Evolutionary conservation across 2,888 invertebrate species (phyloP).

Genomic region (Elegia similella): DNA sequence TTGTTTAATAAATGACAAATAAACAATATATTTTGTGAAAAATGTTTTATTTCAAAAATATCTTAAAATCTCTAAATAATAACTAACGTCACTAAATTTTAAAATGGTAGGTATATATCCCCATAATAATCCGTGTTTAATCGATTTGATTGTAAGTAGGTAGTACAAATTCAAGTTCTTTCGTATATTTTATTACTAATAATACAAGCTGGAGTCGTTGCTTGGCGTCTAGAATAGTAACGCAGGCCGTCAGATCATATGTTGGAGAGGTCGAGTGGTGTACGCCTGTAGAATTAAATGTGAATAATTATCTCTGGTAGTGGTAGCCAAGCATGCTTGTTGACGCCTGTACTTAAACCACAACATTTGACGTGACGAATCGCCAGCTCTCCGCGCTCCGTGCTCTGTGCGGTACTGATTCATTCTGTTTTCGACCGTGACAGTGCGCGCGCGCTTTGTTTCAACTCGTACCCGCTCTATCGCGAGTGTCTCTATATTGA

Average conservation of each 20-base stretch:
- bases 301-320: slow-evolving; percentile 30
- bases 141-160: too few relatives aligned
- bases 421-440: slow-evolving; percentile 61
- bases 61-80: too few relatives aligned
- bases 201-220: not conserved
- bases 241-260: slow-evolving; percentile 50
- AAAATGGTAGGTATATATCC: too few relatives aligned
- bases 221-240: slow-evolving; percentile 24
- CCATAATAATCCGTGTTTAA: too few relatives aligned
- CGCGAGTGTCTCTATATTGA: slow-evolving; percentile 66
- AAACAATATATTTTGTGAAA: too few relatives aligned
- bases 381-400: slow-evolving; percentile 31
- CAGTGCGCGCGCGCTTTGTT: slow-evolving; percentile 66
- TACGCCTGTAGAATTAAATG: slow-evolving; percentile 68
- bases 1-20: too few relatives aligned
- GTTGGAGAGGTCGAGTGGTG: slow-evolving; percentile 45
- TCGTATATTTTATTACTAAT: not conserved
- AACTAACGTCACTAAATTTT: too few relatives aligned
- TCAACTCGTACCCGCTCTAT: slow-evolving; percentile 56
- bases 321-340: slow-evolving; percentile 19
- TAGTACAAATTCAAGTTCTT: not conserved
- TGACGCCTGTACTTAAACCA: slow-evolving; percentile 24
- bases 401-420: slow-evolving; percentile 38
- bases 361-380: slow-evolving; percentile 31
- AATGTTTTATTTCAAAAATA: too few relatives aligned